Evolutionary conservation across 2,888 invertebrate species (phyloP).

Genomic region (Erebia epiphron): DNA sequence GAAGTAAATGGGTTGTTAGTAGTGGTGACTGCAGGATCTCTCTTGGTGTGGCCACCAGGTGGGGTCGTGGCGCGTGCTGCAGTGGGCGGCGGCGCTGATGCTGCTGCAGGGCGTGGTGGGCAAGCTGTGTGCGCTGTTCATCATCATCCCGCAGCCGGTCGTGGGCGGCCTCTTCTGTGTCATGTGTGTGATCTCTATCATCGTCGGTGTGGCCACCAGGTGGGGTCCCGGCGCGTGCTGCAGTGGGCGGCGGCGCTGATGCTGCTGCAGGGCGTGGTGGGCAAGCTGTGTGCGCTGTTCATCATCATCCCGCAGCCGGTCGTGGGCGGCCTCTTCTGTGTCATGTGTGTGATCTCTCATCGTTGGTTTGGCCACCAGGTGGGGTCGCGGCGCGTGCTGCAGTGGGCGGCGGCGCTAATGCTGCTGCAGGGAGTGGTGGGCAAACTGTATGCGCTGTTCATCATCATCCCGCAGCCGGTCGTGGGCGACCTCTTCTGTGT

Average conservation of each 20-base stretch:
- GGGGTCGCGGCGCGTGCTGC: slow-evolving; percentile 90
- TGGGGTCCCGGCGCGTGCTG: slow-evolving; percentile 90
- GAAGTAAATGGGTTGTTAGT: too few species aligned
- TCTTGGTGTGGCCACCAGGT: slow-evolving; percentile 73
- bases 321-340: slow-evolving; percentile 91
- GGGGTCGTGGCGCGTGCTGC: slow-evolving; percentile 90
- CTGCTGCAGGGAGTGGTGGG: slow-evolving; percentile 88
- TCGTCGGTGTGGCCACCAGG: slow-evolving; percentile 64
- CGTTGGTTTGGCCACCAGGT: slow-evolving; percentile 73
- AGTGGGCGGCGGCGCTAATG: slow-evolving; percentile 89
- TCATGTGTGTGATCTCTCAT: slow-evolving; percentile 90
- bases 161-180: slow-evolving; percentile 92
- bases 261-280: slow-evolving; percentile 88
- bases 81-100: slow-evolving; percentile 89
- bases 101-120: slow-evolving; percentile 88
- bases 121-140: slow-evolving; percentile 90
- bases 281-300: slow-evolving; percentile 90
- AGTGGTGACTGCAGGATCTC: too few species aligned
- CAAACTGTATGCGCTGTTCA: slow-evolving; percentile 90
- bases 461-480: slow-evolving; percentile 91
- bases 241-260: slow-evolving; percentile 89
- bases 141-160: slow-evolving; percentile 91
- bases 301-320: slow-evolving; percentile 92
- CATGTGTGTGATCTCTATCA: slow-evolving; percentile 86
- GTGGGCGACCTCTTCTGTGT: slow-evolving; percentile 92